phyloP scores from a whole-genome alignment of 2,888 invertebrate genomes.

The Platycnemis pennipes region DNA sequence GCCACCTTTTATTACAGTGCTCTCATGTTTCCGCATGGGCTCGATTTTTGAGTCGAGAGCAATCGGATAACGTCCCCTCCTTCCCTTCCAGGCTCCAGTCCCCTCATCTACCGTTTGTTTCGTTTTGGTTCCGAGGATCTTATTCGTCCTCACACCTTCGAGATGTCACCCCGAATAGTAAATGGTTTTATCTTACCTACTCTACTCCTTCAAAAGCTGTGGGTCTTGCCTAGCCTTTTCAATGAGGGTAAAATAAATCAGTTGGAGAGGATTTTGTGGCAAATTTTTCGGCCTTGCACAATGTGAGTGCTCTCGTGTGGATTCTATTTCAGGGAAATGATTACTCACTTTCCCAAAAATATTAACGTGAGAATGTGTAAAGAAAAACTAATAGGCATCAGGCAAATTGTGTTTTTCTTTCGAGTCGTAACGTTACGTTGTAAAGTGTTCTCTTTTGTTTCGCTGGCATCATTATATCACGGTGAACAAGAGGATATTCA shows the following conservation, averaged over 20 bases:
- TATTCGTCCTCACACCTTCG: background rate
- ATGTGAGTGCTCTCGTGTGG: no score
- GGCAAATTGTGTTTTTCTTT: background rate
- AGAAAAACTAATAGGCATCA: background rate
- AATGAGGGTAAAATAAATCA: no score
- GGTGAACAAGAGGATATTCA: background rate
- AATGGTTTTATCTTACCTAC: background rate
- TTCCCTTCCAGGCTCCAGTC: background rate
- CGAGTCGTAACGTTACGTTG: background rate
- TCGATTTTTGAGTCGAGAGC: constrained; percentile 11
- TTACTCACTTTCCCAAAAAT: no score
- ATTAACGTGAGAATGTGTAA: background rate
- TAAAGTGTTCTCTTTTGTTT: background rate
- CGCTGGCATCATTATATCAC: background rate
- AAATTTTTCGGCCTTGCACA: no score
- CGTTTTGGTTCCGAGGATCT: background rate
- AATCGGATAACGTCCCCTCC: background rate
- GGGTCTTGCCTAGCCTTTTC: background rate
- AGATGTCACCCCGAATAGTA: background rate
- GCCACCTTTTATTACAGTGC: constrained; percentile 12
- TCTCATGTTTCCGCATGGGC: background rate
- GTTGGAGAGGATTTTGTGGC: no score
- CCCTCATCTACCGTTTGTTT: background rate
- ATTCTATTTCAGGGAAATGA: no score
- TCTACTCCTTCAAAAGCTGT: background rate